Evolutionary conservation across 2,888 invertebrate species (phyloP).

Genomic region (Cheilosia urbana): DNA sequence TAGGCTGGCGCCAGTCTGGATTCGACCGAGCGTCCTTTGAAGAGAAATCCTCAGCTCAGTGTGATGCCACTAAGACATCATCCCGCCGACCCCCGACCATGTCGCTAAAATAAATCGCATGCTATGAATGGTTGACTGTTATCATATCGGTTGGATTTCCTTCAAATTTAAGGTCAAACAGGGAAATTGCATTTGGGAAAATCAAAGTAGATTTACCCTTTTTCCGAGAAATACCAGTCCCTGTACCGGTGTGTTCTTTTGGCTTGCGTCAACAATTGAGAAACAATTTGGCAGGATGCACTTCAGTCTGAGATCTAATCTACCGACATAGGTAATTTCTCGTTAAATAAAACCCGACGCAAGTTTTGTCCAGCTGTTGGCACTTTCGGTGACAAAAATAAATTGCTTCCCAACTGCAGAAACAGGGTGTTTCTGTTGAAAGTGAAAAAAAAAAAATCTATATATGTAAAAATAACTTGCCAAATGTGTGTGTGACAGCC

Average conservation of each 20-base stretch:
- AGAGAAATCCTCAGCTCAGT: background rate
- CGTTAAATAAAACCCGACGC: background rate
- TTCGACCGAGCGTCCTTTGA: background rate
- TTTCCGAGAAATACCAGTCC: background rate
- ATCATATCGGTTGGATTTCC: background rate
- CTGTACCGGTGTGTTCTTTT: background rate
- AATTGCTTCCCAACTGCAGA: no score
- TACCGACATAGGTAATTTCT: background rate
- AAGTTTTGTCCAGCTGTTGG: background rate
- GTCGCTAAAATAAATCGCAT: constrained; percentile 16
- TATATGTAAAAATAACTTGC: no score
- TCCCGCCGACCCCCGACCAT: constrained; percentile 3
- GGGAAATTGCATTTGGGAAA: constrained; percentile 6
- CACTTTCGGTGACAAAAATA: no score
- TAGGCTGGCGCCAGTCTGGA: constrained; percentile 11
- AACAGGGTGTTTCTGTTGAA: no score
- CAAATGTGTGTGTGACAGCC: no score
- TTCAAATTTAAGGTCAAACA: constrained; percentile 6
- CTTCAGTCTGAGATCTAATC: background rate
- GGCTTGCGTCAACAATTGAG: background rate
- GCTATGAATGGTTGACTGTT: background rate
- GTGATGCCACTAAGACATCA: background rate
- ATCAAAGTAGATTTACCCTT: background rate
- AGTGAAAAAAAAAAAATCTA: no score
- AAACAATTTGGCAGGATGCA: background rate